These are phyloP conservation scores for Pammene fasciana DNA, from an alignment of 2,888 invertebrate species.

Conservation along the genomic window DNA sequence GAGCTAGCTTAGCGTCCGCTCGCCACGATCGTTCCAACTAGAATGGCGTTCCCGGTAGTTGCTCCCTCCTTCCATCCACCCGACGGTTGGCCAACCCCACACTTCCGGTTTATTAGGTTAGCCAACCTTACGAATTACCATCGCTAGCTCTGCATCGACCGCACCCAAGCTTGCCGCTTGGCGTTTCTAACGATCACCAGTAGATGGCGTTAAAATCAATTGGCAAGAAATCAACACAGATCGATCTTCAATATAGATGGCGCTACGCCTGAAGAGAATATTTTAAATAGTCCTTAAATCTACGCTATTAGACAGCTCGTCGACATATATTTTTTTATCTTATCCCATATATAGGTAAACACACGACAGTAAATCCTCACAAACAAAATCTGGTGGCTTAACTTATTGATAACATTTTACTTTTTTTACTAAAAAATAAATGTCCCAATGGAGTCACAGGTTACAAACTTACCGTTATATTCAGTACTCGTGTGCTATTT, in stretches of 20 bases:
- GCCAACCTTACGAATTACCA: not conserved
- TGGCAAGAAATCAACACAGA: not conserved
- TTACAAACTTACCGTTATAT: too few species aligned
- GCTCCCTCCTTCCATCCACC: not conserved
- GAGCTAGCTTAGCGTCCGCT: not conserved
- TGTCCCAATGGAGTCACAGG: too few species aligned
- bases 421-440: too few species aligned
- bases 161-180: not conserved
- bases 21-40: not conserved
- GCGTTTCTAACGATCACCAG: not conserved
- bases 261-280: not conserved
- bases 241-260: not conserved
- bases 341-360: too few species aligned
- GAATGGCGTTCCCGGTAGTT: not conserved
- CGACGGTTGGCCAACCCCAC: not conserved
- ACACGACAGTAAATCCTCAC: too few species aligned
- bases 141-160: not conserved
- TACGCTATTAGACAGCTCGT: too few species aligned
- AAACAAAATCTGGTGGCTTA: too few species aligned
- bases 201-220: conserved; percentile 1
- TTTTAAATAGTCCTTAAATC: not conserved
- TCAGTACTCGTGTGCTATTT: too few species aligned
- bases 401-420: too few species aligned
- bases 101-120: not conserved
- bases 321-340: too few species aligned